Conservation (phyloP, 2,797 vertebrate genomes). For the Acrossocheilus fasciatus region DNA sequence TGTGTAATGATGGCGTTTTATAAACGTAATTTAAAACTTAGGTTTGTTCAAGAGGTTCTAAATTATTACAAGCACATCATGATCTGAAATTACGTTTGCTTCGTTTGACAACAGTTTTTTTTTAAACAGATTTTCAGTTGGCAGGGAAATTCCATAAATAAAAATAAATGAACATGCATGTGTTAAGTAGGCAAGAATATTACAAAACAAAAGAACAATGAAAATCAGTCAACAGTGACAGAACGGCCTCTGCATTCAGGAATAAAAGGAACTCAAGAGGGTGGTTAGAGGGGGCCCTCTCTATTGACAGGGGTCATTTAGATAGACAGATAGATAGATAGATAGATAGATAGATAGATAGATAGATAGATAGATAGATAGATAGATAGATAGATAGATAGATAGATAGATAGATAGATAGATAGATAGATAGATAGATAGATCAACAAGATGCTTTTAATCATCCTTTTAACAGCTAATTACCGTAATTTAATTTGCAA, state of each 20-base stretch:
- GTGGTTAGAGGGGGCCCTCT: not conserved
- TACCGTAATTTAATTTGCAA: constrained; percentile 28
- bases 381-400: not conserved
- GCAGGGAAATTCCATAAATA: not conserved
- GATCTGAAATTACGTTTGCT: constrained; percentile 7
- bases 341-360: not conserved
- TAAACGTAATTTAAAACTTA: constrained; percentile 8
- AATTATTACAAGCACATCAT: not conserved
- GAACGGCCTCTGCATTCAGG: not conserved
- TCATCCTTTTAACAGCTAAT: not conserved
- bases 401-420: not conserved
- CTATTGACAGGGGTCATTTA: not conserved
- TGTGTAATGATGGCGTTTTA: constrained; percentile 20
- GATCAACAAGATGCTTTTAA: not conserved
- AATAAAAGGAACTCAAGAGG: constrained; percentile 1
- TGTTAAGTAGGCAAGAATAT: not conserved
- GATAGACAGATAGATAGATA: not conserved
- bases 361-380: not conserved
- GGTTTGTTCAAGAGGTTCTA: constrained; percentile 16
- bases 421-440: not conserved
- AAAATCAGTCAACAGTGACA: not conserved
- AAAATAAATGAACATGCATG: not conserved
- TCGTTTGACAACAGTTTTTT: not conserved
- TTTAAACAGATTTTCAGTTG: not conserved
- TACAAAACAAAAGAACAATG: not conserved